Conservation (phyloP, 2,888 invertebrate genomes). For the Tachystola acroxantha region DNA sequence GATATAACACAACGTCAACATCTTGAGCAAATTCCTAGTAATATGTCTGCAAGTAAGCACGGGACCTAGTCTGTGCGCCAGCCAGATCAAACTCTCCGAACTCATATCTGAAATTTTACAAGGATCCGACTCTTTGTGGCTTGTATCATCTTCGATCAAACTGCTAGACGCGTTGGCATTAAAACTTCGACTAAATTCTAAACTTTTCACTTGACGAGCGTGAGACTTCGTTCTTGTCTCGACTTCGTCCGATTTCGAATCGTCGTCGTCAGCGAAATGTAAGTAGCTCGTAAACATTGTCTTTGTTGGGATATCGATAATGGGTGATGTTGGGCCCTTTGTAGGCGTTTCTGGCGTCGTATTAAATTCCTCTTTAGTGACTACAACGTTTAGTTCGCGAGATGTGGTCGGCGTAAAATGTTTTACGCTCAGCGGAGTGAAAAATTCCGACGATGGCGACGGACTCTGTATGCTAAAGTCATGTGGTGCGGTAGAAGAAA, state of each 20-base stretch:
- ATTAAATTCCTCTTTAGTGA: conserved; percentile 34
- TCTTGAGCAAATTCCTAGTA: conserved; percentile 93
- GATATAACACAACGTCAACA: conserved; percentile 95
- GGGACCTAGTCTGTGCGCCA: conserved; percentile 95
- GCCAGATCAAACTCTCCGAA: conserved; percentile 92
- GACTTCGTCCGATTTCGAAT: conserved; percentile 32
- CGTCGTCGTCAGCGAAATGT: conserved; percentile 64
- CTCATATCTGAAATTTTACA: conserved; percentile 91
- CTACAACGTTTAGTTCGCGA: conserved; percentile 29
- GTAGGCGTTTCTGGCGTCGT: conserved; percentile 20
- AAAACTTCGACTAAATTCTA: conserved; percentile 33
- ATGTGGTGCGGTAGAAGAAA: conserved; percentile 42
- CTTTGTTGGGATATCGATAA: conserved; percentile 82
- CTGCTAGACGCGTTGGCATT: conserved; percentile 27
- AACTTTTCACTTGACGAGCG: conserved; percentile 32
- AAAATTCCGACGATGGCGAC: conserved; percentile 64
- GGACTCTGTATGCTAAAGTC: conserved; percentile 49
- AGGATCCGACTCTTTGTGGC: conserved; percentile 30
- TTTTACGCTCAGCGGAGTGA: conserved; percentile 41
- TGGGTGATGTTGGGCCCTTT: conserved; percentile 77
- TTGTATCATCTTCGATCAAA: conserved; percentile 34
- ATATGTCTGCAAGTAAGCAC: conserved; percentile 94
- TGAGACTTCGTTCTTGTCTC: conserved; percentile 31
- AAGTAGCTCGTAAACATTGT: conserved; percentile 70
- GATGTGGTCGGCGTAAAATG: conserved; percentile 27